A percentile compares a stretch with the other conserved stretches of the same genome.
phyloP scores from a whole-genome alignment of 1,140 invertebrate genomes.

The Archivesica marissinica region DNA sequence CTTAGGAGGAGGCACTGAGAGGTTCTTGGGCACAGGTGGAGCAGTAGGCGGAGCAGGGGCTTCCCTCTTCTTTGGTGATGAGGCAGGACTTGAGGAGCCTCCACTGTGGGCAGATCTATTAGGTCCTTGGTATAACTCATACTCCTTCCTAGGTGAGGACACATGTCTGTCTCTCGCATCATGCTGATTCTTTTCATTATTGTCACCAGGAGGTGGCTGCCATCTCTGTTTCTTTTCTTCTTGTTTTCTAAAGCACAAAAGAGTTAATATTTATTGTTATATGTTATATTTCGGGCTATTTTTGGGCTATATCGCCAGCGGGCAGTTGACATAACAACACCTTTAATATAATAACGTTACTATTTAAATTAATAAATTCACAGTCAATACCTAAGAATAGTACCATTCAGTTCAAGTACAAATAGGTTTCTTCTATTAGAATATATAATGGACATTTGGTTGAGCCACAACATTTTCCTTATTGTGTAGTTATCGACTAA shows the following conservation, averaged over 20 bases:
- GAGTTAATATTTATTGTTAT: too few species aligned
- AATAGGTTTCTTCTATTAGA: too few species aligned
- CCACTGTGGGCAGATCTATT: background rate
- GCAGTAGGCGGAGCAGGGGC: slow-evolving; percentile 63
- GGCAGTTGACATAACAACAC: too few species aligned
- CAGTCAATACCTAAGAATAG: too few species aligned
- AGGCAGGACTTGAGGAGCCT: background rate
- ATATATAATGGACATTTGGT: too few species aligned
- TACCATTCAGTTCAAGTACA: too few species aligned
- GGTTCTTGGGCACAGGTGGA: background rate
- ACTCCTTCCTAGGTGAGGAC: slow-evolving; percentile 46
- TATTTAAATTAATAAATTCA: too few species aligned
- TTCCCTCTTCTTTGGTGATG: slow-evolving; percentile 71
- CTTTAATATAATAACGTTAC: too few species aligned
- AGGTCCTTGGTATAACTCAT: slow-evolving; percentile 55
- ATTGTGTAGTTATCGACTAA: too few species aligned
- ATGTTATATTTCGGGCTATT: too few species aligned
- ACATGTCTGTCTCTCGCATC: slow-evolving; percentile 53
- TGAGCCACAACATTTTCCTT: too few species aligned
- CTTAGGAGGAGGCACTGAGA: slow-evolving; percentile 30
- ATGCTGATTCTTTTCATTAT: background rate
- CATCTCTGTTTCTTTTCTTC: slow-evolving; percentile 76
- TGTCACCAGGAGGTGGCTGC: slow-evolving; percentile 71
- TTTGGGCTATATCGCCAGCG: too few species aligned
- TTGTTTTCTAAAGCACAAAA: slow-evolving; percentile 74